These are phyloP conservation scores for Sphaerophoria rueppellii DNA, from an alignment of 2,888 invertebrate species.

Conservation along the genomic window DNA sequence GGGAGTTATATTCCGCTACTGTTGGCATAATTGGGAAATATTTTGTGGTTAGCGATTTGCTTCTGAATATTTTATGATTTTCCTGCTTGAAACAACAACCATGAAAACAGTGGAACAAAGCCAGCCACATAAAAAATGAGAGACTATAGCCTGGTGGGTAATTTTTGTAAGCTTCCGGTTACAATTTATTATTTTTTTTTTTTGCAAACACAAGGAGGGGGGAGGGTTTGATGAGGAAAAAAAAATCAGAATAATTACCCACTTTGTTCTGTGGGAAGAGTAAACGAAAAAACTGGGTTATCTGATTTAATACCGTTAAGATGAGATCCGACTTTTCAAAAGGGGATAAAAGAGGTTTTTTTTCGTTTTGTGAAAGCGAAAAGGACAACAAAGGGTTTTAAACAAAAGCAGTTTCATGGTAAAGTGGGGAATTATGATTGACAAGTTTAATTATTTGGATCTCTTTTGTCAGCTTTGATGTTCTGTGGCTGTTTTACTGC, in stretches of 20 bases:
- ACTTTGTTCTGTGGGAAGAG: conserved; percentile 34
- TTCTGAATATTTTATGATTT: conserved; percentile 23
- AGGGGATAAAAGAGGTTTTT: neutral
- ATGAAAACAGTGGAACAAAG: neutral
- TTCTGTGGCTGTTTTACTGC: neutral
- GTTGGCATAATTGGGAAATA: conserved; percentile 58
- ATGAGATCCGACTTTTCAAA: neutral
- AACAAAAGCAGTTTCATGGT: neutral
- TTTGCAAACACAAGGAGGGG: conserved; percentile 31
- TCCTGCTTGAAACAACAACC: neutral
- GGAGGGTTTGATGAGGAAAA: conserved; percentile 26
- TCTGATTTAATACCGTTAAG: conserved; percentile 2
- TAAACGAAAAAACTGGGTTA: neutral
- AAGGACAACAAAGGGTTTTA: neutral
- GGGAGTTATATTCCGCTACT: neutral
- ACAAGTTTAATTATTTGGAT: neutral
- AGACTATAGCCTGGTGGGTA: neutral
- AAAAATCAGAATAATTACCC: conserved; percentile 18
- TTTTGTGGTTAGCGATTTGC: conserved; percentile 51
- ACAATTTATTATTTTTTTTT: too few relatives aligned
- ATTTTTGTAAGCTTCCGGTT: conserved; percentile 46
- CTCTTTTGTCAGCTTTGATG: neutral
- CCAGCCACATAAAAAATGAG: neutral
- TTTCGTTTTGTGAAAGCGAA: neutral
- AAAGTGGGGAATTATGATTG: neutral